Percentiles rank a stretch among this genome's conserved stretches.
Conservation (phyloP, 2,888 invertebrate genomes). For the Leptopterna dolabrata region DNA sequence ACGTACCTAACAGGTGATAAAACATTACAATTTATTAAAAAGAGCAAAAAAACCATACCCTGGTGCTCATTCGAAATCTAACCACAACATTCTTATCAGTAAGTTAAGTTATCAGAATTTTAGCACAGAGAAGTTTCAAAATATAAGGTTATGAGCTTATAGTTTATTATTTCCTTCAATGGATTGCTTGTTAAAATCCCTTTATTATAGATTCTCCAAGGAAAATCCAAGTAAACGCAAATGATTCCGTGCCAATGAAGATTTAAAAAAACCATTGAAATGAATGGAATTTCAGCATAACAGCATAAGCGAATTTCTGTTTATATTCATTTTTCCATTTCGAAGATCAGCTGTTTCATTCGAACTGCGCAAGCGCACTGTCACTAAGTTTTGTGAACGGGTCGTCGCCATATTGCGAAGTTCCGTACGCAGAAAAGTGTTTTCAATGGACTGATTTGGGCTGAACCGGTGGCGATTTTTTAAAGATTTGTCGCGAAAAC, state of each 20-base stretch:
- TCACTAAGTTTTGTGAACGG: slow-evolving; percentile 14
- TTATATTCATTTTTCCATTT: neutral
- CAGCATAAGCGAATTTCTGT: neutral
- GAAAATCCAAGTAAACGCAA: too few species aligned
- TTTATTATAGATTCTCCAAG: neutral
- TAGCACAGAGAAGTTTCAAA: neutral
- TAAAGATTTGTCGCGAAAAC: neutral
- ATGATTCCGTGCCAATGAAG: too few species aligned
- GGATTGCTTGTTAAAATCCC: neutral
- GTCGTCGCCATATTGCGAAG: slow-evolving; percentile 36
- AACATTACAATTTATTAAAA: too few species aligned
- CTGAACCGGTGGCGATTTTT: neutral
- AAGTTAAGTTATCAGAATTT: too few species aligned
- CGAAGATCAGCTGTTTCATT: neutral
- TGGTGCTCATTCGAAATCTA: too few species aligned
- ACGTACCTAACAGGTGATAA: too few species aligned
- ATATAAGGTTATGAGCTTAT: neutral
- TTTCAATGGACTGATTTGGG: slow-evolving; percentile 11
- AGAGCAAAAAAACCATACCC: too few species aligned
- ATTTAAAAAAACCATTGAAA: too few species aligned
- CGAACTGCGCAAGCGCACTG: slow-evolving; percentile 1
- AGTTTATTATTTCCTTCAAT: neutral
- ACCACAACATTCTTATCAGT: too few species aligned
- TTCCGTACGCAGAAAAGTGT: neutral
- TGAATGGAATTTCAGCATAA: too few species aligned